Conservation (phyloP, 2,113 vertebrate species). For the Tetrax tetrax region DNA sequence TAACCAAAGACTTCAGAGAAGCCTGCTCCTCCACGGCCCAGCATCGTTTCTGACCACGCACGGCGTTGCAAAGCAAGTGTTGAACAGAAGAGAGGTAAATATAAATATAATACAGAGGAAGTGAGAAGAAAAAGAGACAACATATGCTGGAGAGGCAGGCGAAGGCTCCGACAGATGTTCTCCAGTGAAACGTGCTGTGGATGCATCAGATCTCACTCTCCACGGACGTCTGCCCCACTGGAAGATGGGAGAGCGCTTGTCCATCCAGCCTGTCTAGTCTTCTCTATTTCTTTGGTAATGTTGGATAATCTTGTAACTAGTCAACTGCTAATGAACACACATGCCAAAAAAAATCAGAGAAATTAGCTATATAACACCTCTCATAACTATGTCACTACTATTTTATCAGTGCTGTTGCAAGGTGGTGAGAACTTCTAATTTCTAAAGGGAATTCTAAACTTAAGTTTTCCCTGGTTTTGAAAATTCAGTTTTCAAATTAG, state of each 20-base stretch:
- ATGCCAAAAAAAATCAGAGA: not conserved
- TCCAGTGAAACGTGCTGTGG: not conserved
- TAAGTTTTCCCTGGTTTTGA: accelerated
- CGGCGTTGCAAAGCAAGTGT: accelerated
- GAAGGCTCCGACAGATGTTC: not conserved
- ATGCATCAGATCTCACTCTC: not conserved
- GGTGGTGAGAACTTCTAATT: not conserved
- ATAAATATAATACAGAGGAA: not conserved
- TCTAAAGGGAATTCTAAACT: not conserved
- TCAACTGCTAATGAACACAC: not conserved
- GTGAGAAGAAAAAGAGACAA: not conserved
- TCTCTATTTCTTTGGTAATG: not conserved
- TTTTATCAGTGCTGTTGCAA: not conserved
- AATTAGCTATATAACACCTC: not conserved
- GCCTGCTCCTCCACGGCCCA: not conserved
- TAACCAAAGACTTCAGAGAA: not conserved
- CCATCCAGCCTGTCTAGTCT: not conserved
- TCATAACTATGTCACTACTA: not conserved
- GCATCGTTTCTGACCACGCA: not conserved
- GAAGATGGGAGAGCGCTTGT: not conserved
- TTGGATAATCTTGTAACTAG: not conserved
- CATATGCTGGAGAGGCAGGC: not conserved
- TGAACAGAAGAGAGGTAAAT: not conserved
- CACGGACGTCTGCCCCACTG: accelerated
- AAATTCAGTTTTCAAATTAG: not conserved